phyloP scores from a whole-genome alignment of 2,113 vertebrate genomes.

The Cynopterus brachyotis region DNA sequence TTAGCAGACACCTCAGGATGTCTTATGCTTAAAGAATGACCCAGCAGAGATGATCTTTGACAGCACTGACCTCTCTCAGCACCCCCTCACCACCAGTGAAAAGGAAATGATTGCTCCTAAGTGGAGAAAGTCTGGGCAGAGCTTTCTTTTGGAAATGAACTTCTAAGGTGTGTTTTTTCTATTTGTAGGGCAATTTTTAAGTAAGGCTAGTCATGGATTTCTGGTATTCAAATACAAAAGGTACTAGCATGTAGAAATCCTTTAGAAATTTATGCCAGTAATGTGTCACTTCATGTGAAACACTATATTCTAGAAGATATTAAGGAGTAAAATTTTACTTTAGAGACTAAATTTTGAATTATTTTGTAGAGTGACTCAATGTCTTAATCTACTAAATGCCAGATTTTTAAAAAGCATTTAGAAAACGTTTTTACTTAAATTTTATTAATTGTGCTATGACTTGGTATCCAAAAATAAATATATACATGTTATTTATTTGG shows the following conservation, averaged over 20 bases:
- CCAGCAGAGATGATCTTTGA: neutral
- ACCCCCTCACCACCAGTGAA: neutral
- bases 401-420: constrained; percentile 29
- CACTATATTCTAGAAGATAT: neutral
- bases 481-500: constrained; percentile 76
- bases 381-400: constrained; percentile 1
- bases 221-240: neutral
- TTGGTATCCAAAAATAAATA: constrained; percentile 79
- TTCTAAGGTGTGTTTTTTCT: neutral
- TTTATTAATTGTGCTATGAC: constrained; percentile 63
- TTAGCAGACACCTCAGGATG: neutral
- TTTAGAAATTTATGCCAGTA: neutral
- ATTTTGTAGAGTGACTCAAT: constrained; percentile 20
- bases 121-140: neutral
- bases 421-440: constrained; percentile 49
- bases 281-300: constrained; percentile 28
- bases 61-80: too few relatives aligned
- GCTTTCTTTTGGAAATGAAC: neutral
- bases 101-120: neutral
- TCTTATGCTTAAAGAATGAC: neutral
- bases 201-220: neutral
- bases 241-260: neutral
- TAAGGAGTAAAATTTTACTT: constrained; percentile 33
- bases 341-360: constrained; percentile 37
- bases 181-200: neutral